These are phyloP conservation scores for Nomada fucata DNA, from an alignment of 2,888 invertebrate genomes.

Conservation along the genomic window DNA sequence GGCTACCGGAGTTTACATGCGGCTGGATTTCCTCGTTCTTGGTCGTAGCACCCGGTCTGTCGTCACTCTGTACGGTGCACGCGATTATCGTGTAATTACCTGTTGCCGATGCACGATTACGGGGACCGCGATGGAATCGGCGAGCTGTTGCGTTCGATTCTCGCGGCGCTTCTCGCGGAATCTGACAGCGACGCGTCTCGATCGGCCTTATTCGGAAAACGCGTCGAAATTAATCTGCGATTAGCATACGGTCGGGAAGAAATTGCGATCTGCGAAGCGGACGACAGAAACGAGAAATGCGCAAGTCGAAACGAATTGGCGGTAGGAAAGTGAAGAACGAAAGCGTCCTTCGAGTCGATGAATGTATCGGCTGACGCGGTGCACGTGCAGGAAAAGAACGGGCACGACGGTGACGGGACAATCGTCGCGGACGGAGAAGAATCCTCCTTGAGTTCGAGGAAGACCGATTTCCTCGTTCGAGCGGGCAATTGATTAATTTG, in stretches of 20 bases:
- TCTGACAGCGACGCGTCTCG: not conserved
- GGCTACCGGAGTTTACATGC: slow-evolving; percentile 46
- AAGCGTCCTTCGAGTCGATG: not conserved
- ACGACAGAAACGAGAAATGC: not conserved
- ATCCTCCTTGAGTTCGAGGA: not conserved
- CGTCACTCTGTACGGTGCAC: not conserved
- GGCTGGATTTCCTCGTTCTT: slow-evolving; percentile 51
- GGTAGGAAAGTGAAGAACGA: too few species aligned
- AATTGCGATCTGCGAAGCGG: too few species aligned
- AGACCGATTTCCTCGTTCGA: not conserved
- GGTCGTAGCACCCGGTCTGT: slow-evolving; percentile 27
- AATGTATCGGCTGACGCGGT: not conserved
- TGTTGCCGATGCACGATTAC: not conserved
- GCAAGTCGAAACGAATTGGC: not conserved
- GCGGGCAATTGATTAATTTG: not conserved
- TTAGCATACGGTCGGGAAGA: not conserved
- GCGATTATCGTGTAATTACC: not conserved
- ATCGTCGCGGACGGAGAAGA: not conserved
- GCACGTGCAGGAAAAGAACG: not conserved
- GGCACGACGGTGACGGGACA: not conserved
- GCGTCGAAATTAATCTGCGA: too few species aligned
- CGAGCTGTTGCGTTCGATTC: too few species aligned
- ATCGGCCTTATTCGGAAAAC: too few species aligned
- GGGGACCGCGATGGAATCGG: not conserved
- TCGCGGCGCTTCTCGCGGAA: not conserved